These are phyloP conservation scores for Albula goreensis DNA, from an alignment of 2,113 vertebrate genomes.

Conservation along the genomic window DNA sequence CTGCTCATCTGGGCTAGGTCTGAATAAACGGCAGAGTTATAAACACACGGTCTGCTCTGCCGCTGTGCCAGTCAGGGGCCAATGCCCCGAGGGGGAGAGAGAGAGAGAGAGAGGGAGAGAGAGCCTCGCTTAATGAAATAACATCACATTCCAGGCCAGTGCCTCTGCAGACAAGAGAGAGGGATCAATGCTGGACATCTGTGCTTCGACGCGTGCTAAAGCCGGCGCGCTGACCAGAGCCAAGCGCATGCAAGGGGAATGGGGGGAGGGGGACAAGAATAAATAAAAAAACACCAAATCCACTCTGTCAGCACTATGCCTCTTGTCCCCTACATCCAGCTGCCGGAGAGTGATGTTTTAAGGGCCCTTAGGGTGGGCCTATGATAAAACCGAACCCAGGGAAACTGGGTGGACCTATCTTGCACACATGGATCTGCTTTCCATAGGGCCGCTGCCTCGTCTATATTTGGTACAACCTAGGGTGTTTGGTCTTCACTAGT, in stretches of 20 bases:
- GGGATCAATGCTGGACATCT: slow-evolving; percentile 81
- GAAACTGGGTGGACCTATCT: neutral
- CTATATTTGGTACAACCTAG: neutral
- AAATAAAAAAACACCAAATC: slow-evolving; percentile 33
- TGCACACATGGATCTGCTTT: neutral
- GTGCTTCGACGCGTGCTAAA: slow-evolving; percentile 57
- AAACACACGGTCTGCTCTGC: slow-evolving; percentile 46
- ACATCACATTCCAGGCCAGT: slow-evolving; percentile 71
- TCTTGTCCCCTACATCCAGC: neutral
- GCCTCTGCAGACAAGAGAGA: slow-evolving; percentile 63
- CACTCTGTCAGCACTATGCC: neutral
- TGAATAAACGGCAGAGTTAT: slow-evolving; percentile 45
- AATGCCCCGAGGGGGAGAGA: slow-evolving; percentile 51
- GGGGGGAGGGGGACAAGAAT: neutral
- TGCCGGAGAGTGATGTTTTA: neutral
- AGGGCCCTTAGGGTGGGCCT: neutral
- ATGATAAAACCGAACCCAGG: neutral
- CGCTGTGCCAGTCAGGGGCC: slow-evolving; percentile 59
- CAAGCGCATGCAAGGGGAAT: slow-evolving; percentile 34
- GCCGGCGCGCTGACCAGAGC: slow-evolving; percentile 30
- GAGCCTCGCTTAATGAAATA: slow-evolving; percentile 70
- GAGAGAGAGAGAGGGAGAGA: slow-evolving; percentile 34
- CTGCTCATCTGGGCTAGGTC: neutral
- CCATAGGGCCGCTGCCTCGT: neutral
- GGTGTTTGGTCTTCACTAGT: neutral